Conservation (phyloP, 92 coral and sea anemone genomes). For the Bergia sp. region DNA sequence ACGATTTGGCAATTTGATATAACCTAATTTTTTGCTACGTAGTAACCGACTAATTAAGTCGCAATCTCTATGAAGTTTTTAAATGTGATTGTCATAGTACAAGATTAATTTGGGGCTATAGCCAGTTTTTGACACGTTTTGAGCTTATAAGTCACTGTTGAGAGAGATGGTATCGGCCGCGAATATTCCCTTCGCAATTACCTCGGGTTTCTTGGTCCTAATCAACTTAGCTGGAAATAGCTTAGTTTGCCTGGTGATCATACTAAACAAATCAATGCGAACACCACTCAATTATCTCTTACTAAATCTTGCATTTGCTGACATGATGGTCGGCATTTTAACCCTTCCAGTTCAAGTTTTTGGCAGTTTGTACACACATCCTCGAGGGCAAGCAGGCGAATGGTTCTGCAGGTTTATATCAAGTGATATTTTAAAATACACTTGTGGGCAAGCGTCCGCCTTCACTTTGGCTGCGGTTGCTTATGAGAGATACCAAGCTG, state of each 20-base stretch:
- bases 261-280: slow-evolving; percentile 6
- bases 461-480: slow-evolving; percentile 1
- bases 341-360: background rate
- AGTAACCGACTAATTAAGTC: background rate
- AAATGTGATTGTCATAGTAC: no score
- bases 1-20: background rate
- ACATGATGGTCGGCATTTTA: background rate
- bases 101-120: background rate
- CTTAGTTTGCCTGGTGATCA: background rate
- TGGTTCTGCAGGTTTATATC: slow-evolving; percentile 8
- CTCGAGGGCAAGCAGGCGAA: background rate
- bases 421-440: background rate
- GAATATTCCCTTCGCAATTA: background rate
- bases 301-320: slow-evolving; percentile 5
- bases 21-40: background rate
- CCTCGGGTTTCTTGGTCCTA: background rate
- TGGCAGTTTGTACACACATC: background rate
- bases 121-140: background rate
- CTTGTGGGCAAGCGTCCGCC: slow-evolving; percentile 8
- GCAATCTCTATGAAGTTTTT: background rate
- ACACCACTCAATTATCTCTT: background rate
- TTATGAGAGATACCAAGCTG: slow-evolving; percentile 3
- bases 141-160: background rate
- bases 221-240: background rate
- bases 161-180: background rate